Evolutionary conservation across 2,797 vertebrate genomes (phyloP).

Genomic region (Poecilia picta): DNA sequence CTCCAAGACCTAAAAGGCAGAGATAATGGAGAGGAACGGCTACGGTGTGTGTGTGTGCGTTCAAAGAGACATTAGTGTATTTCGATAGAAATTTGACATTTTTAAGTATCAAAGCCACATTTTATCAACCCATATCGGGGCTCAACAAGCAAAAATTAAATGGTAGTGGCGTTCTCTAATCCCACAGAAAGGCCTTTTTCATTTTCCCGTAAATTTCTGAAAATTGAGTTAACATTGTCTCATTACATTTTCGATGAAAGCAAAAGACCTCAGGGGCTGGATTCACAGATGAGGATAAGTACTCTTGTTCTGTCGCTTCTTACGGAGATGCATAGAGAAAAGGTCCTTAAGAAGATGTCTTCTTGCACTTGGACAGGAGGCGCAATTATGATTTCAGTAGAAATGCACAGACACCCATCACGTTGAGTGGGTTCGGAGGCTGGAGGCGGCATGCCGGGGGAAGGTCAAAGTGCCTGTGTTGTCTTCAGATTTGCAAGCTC

Average conservation of each 20-base stretch:
- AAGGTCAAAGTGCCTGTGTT: constrained; percentile 85
- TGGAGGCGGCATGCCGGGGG: constrained; percentile 81
- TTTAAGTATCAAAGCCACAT: constrained; percentile 45
- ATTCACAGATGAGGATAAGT: constrained; percentile 75
- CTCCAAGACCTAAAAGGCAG: constrained; percentile 38
- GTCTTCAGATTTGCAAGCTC: constrained; percentile 80
- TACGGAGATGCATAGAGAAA: constrained; percentile 76
- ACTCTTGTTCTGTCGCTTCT: constrained; percentile 80
- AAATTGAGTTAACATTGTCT: constrained; percentile 82
- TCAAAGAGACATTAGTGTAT: constrained; percentile 17
- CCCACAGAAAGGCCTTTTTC: constrained; percentile 44
- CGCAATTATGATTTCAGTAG: constrained; percentile 80
- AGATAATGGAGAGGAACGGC: constrained; percentile 29
- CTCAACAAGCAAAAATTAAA: constrained; percentile 56
- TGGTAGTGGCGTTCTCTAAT: constrained; percentile 41
- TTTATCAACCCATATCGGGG: constrained; percentile 39
- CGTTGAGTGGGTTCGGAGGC: constrained; percentile 79
- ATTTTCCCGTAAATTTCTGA: constrained; percentile 71
- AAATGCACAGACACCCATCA: constrained; percentile 79
- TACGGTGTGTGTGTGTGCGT: constrained; percentile 1
- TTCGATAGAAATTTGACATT: constrained; percentile 43
- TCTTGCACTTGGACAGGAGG: constrained; percentile 79
- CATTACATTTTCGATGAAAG: constrained; percentile 78
- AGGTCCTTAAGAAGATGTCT: constrained; percentile 83
- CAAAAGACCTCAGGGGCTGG: constrained; percentile 77